Evolutionary conservation across 2,797 vertebrate genomes (phyloP).

Genomic region (Pristis pectinata): DNA sequence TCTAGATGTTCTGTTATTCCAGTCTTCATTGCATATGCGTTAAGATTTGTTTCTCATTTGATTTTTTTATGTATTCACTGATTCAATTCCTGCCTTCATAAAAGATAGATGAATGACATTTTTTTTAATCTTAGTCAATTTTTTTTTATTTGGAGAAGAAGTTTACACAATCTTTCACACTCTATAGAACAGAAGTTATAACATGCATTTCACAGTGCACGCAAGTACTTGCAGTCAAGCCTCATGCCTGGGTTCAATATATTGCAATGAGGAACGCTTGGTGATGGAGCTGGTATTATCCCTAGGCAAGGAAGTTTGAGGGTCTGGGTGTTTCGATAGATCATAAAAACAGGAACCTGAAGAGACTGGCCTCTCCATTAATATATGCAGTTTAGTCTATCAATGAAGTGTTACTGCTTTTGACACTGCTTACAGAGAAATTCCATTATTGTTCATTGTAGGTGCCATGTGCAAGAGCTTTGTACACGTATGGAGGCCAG

Average conservation of each 20-base stretch:
- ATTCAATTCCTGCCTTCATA: background rate
- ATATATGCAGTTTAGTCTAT: background rate
- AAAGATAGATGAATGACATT: background rate
- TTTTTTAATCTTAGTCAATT: background rate
- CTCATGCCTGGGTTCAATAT: background rate
- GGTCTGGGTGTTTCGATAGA: background rate
- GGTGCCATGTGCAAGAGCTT: constrained; percentile 64
- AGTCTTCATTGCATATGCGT: background rate
- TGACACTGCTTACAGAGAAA: background rate
- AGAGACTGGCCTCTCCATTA: background rate
- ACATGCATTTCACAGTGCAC: background rate
- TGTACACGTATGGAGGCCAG: constrained; percentile 63
- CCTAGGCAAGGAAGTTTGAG: background rate
- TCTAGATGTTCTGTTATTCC: too few relatives aligned
- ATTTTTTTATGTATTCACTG: background rate
- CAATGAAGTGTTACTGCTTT: background rate
- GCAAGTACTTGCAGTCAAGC: background rate
- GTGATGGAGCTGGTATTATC: background rate
- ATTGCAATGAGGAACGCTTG: background rate
- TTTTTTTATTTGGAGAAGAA: background rate
- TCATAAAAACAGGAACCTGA: background rate
- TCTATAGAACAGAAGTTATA: background rate
- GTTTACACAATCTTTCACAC: background rate
- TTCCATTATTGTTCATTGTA: constrained; percentile 44
- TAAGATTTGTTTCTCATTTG: background rate